Evolutionary conservation across 2,888 invertebrate genomes (phyloP).

Genomic region (Zonitis immaculata): DNA sequence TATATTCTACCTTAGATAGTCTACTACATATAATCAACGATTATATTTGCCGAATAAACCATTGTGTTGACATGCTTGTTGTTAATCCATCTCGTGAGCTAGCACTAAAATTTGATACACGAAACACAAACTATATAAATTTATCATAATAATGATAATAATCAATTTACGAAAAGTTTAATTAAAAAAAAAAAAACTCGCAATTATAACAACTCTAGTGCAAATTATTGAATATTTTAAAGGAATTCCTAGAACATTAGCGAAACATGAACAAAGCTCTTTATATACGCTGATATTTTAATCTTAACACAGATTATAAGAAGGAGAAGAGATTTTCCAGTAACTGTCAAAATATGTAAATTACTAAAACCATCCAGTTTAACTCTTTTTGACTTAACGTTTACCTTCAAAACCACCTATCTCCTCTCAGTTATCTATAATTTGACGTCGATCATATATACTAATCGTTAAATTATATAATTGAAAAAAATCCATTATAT

Average conservation of each 20-base stretch:
- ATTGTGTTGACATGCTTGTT: slow-evolving; percentile 31
- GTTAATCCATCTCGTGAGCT: slow-evolving; percentile 29
- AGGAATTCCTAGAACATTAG: neutral
- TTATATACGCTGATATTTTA: neutral
- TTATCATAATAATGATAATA: no score
- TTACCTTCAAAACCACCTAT: no score
- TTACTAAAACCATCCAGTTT: neutral
- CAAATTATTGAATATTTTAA: neutral
- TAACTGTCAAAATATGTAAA: neutral
- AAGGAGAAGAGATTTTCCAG: neutral
- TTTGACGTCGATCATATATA: no score
- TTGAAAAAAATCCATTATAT: no score
- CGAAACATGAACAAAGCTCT: neutral
- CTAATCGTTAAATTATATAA: no score
- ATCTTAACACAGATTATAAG: neutral
- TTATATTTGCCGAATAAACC: neutral
- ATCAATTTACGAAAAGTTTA: no score
- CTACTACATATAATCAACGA: neutral
- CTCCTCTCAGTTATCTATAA: no score
- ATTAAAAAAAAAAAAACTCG: neutral
- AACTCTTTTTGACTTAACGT: no score
- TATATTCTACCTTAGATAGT: neutral
- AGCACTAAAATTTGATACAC: slow-evolving; percentile 15
- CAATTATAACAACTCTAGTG: neutral
- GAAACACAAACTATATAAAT: no score